Evolutionary conservation across 2,888 invertebrate genomes (phyloP).

Genomic region (Conistra vaccinii): DNA sequence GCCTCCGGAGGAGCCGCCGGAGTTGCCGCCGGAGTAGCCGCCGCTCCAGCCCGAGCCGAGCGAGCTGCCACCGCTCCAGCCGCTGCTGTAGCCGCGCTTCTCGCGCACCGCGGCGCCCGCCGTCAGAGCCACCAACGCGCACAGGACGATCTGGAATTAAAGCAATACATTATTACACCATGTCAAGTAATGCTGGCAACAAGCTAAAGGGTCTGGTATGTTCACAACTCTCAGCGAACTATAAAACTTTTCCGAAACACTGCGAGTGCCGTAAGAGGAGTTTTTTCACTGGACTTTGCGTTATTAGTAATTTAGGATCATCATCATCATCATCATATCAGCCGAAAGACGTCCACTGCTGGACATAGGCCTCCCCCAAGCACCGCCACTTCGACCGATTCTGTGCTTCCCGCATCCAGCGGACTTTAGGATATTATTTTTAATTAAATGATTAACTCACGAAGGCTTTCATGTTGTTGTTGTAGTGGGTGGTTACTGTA

Average conservation of each 20-base stretch:
- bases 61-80: slow-evolving; percentile 31
- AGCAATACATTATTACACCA: slow-evolving; percentile 7
- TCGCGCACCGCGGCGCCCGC: slow-evolving; percentile 56
- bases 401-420: too few species aligned
- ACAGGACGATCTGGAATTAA: slow-evolving; percentile 48
- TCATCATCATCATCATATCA: too few species aligned
- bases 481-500: slow-evolving; percentile 17
- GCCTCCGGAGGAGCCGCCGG: neutral
- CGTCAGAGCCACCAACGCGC: slow-evolving; percentile 50
- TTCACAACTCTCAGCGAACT: neutral
- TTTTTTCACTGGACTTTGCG: neutral
- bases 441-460: slow-evolving; percentile 46
- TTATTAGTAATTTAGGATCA: neutral
- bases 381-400: too few species aligned
- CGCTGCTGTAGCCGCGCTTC: slow-evolving; percentile 59
- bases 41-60: slow-evolving; percentile 6
- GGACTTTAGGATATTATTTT: too few species aligned
- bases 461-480: slow-evolving; percentile 62
- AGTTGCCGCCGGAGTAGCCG: neutral
- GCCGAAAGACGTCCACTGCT: too few species aligned
- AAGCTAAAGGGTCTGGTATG: neutral
- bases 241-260: neutral
- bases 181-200: neutral
- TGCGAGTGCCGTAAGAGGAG: neutral
- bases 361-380: too few species aligned